Conservation (phyloP, 1,140 invertebrate genomes). For the Aphelinus atriplicis region DNA sequence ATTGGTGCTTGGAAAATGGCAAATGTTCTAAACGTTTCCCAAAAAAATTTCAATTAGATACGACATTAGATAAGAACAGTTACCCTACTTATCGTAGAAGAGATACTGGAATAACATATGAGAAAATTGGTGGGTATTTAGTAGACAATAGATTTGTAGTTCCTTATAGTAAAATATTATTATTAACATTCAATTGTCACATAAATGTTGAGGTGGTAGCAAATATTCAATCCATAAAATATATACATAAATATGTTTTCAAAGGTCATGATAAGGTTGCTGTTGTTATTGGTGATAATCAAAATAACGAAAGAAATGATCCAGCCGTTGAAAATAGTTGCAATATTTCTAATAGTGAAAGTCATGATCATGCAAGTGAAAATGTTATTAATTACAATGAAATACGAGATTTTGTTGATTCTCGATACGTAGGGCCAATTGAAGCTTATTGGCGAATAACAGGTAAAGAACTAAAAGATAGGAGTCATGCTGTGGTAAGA, state of each 20-base stretch:
- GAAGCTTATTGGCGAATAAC: too few species aligned
- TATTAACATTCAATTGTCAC: background rate
- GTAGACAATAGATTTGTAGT: background rate
- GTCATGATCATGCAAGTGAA: too few species aligned
- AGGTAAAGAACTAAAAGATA: too few species aligned
- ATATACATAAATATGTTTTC: background rate
- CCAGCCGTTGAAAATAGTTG: too few species aligned
- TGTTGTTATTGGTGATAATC: background rate
- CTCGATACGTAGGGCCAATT: too few species aligned
- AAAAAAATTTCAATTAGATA: background rate
- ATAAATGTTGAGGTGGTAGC: background rate
- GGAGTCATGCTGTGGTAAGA: too few species aligned
- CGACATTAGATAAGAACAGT: background rate
- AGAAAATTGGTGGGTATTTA: background rate
- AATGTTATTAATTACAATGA: too few species aligned
- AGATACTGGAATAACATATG: background rate
- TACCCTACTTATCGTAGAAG: background rate
- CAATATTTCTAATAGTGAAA: too few species aligned
- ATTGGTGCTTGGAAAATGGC: background rate
- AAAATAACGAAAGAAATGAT: too few species aligned
- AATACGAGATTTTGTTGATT: too few species aligned
- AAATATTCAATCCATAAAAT: background rate
- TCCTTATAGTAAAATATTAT: background rate
- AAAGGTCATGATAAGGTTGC: background rate
- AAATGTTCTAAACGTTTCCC: slow-evolving; percentile 9